A percentile compares a stretch with the other conserved stretches of the same genome.
These are phyloP conservation scores for Tapirus indicus DNA, from an alignment of 2,797 vertebrate species.

Conservation along the genomic window DNA sequence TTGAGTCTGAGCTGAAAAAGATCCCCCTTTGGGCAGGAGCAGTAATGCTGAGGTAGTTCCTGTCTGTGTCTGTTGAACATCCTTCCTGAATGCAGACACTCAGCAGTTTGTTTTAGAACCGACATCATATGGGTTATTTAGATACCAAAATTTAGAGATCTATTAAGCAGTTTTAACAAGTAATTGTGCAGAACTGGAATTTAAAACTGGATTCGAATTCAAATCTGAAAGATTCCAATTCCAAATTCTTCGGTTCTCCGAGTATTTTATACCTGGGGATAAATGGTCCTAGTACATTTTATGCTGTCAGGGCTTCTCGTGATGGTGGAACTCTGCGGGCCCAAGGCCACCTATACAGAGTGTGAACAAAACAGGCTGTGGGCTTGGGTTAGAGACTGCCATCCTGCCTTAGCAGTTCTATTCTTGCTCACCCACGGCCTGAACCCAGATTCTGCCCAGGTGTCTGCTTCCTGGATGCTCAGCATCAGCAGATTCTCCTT, in stretches of 20 bases:
- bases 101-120: neutral
- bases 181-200: neutral
- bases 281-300: neutral
- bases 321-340: neutral
- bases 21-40: neutral
- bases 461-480: neutral
- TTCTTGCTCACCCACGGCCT: neutral
- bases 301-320: neutral
- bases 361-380: neutral
- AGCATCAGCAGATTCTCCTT: neutral
- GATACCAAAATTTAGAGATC: neutral
- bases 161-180: neutral
- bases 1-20: conserved; percentile 46
- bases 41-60: neutral
- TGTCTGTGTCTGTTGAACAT: neutral
- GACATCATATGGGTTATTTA: neutral
- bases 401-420: neutral
- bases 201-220: conserved; percentile 24
- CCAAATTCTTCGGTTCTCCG: neutral
- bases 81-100: neutral
- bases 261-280: neutral
- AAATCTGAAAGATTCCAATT: neutral
- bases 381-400: neutral
- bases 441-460: neutral
- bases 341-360: neutral